Conservation (phyloP, 2,113 vertebrate genomes). For the Tringa solitaria region DNA sequence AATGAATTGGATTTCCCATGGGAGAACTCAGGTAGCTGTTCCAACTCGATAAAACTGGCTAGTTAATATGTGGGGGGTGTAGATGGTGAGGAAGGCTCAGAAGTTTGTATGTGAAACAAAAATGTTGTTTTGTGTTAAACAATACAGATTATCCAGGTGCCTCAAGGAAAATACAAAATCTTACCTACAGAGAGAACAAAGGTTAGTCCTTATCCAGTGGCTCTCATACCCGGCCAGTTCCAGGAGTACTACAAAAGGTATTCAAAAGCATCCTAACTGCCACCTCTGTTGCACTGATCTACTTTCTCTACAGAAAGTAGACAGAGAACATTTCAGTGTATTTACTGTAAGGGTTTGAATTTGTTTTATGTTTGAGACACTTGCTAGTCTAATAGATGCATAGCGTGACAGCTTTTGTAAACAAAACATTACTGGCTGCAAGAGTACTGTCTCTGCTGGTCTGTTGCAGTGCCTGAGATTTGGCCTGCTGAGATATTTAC, state of each 20-base stretch:
- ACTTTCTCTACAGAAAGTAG: not conserved
- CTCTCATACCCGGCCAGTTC: slow-evolving; percentile 98
- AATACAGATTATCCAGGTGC: slow-evolving; percentile 94
- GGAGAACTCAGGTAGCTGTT: not conserved
- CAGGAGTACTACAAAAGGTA: slow-evolving; percentile 99
- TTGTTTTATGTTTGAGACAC: not conserved
- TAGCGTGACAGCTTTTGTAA: not conserved
- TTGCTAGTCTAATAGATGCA: not conserved
- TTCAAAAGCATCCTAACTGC: not conserved
- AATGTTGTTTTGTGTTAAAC: slow-evolving; percentile 13
- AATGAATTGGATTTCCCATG: not conserved
- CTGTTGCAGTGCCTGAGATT: not conserved
- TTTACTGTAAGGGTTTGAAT: not conserved
- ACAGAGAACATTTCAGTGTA: not conserved
- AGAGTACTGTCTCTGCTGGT: not conserved
- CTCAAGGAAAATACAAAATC: slow-evolving; percentile 93
- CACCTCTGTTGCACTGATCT: not conserved
- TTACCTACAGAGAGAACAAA: slow-evolving; percentile 89
- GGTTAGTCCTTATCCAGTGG: slow-evolving; percentile 94
- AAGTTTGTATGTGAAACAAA: not conserved
- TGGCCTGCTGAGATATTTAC: not conserved
- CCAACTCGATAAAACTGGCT: not conserved
- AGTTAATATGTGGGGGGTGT: not conserved
- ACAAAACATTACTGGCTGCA: not conserved
- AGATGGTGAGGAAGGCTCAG: not conserved